Evolutionary conservation across 2,888 invertebrate species (phyloP).

Genomic region (Agrotis exclamationis): DNA sequence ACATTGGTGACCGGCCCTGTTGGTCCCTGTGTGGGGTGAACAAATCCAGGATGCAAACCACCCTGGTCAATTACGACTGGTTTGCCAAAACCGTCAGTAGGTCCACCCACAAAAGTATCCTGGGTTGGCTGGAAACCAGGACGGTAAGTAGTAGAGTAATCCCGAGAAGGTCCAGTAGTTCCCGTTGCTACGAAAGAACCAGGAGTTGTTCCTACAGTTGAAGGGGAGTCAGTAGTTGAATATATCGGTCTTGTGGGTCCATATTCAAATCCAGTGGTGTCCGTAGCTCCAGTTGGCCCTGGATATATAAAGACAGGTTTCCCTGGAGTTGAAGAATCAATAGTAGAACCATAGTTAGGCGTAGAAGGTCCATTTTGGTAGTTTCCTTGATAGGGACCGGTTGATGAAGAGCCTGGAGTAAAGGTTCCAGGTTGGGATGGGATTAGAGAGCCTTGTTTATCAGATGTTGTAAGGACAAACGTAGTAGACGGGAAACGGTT

Average conservation of each 20-base stretch:
- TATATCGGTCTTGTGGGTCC: slow-evolving; percentile 21
- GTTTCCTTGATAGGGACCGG: slow-evolving; percentile 17
- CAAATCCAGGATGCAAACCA: slow-evolving; percentile 19
- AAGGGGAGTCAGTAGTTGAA: slow-evolving; percentile 29
- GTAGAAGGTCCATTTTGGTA: slow-evolving; percentile 28
- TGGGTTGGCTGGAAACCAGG: slow-evolving; percentile 30
- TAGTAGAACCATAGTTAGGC: slow-evolving; percentile 9
- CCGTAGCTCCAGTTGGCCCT: neutral
- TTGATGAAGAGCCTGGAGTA: slow-evolving; percentile 2
- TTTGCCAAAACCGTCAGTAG: slow-evolving; percentile 55
- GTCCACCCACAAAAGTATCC: slow-evolving; percentile 12
- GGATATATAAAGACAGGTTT: slow-evolving; percentile 20
- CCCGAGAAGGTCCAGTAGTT: neutral
- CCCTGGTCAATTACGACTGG: slow-evolving; percentile 37
- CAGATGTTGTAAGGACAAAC: neutral
- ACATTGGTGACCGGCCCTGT: neutral
- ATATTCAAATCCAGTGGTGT: slow-evolving; percentile 28
- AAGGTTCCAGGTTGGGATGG: slow-evolving; percentile 18
- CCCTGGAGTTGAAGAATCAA: slow-evolving; percentile 25
- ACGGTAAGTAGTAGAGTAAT: slow-evolving; percentile 38
- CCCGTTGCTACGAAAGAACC: slow-evolving; percentile 25
- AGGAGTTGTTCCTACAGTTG: slow-evolving; percentile 33
- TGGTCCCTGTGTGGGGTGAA: slow-evolving; percentile 1
- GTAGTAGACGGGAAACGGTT: slow-evolving; percentile 14
- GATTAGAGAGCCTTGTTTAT: slow-evolving; percentile 9